phyloP scores from a whole-genome alignment of 2,113 vertebrate species.

The Dromaius novaehollandiae region DNA sequence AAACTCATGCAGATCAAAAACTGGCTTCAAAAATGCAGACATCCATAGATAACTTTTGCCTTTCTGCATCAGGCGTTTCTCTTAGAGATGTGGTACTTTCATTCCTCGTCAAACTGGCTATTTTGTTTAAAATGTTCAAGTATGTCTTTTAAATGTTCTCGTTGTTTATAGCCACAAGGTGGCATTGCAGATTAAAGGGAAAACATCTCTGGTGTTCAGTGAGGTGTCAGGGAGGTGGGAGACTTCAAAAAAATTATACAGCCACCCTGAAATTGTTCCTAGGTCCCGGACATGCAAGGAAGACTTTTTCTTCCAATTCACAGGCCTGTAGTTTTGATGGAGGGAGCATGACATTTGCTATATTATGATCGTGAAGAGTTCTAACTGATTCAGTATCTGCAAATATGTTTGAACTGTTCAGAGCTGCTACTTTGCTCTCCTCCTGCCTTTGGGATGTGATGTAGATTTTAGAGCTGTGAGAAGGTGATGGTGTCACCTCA shows the following conservation, averaged over 20 bases:
- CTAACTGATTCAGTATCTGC: not conserved
- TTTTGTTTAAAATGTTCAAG: not conserved
- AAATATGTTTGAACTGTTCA: not conserved
- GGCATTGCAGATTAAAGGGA: slow-evolving; percentile 82
- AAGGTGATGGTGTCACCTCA: not conserved
- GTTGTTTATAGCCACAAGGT: slow-evolving; percentile 75
- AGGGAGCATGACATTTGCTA: not conserved
- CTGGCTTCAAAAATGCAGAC: accelerated
- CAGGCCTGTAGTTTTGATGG: not conserved
- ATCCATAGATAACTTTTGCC: not conserved
- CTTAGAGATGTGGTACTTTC: not conserved
- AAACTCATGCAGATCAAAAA: not conserved
- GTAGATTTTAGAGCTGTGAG: not conserved
- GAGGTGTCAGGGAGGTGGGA: not conserved
- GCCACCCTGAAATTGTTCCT: not conserved
- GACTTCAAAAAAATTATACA: not conserved
- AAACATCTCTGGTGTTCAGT: slow-evolving; percentile 3
- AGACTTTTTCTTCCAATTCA: not conserved
- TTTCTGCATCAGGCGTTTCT: not conserved
- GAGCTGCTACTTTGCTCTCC: not conserved
- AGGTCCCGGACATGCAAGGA: not conserved
- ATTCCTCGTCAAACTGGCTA: not conserved
- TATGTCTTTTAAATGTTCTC: slow-evolving; percentile 23
- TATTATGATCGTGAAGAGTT: not conserved
- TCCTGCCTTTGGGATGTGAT: not conserved